Conservation (phyloP, 2,113 vertebrate genomes). For the Polypterus bichir region DNA sequence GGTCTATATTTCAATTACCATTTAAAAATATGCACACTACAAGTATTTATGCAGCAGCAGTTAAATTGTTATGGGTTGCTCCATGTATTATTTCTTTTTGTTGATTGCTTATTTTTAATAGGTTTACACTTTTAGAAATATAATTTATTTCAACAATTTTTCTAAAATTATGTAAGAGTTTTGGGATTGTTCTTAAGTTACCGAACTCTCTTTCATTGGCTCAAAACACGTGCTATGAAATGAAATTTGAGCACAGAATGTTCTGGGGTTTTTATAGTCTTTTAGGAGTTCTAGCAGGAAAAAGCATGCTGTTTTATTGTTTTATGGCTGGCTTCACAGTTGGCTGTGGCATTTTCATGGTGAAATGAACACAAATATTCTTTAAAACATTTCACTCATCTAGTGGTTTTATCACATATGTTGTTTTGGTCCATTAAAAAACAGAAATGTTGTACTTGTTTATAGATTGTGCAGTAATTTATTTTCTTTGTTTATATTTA, state of each 20-base stretch:
- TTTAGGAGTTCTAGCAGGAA: conserved; percentile 28
- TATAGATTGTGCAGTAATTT: not conserved
- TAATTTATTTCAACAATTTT: too few relatives aligned
- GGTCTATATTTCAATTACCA: too few relatives aligned
- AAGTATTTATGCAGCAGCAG: too few relatives aligned
- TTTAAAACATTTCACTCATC: not conserved
- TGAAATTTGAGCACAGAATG: conserved; percentile 35
- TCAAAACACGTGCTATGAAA: conserved; percentile 24
- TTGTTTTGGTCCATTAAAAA: not conserved
- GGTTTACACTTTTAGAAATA: too few relatives aligned
- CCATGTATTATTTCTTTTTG: too few relatives aligned
- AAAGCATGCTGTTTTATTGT: conserved; percentile 31
- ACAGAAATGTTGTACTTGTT: not conserved
- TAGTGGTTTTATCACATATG: not conserved
- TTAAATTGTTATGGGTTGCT: too few relatives aligned
- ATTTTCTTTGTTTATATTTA: too few relatives aligned
- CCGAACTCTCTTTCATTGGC: too few relatives aligned
- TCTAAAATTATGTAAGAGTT: too few relatives aligned
- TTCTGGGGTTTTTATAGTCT: conserved; percentile 43
- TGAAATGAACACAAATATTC: not conserved
- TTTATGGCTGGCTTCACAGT: conserved; percentile 43
- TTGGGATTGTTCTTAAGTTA: too few relatives aligned
- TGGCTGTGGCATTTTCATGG: conserved; percentile 24
- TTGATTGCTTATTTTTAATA: too few relatives aligned
- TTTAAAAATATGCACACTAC: too few relatives aligned